Conservation (phyloP, 2,113 vertebrate species). For the Cynocephalus volans region DNA sequence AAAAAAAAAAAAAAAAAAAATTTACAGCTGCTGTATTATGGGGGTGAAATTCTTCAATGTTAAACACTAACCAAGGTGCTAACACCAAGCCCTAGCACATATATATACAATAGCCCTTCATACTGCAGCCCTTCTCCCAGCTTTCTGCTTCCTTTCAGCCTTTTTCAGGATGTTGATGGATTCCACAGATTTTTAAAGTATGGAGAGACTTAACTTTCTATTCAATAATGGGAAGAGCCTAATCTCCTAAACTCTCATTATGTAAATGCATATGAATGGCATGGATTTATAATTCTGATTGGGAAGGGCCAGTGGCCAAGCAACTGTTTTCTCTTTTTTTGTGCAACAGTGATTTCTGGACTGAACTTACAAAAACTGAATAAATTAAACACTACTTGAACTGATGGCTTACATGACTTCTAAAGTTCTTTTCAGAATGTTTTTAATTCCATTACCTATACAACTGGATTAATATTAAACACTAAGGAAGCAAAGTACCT, state of each 20-base stretch:
- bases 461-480: constrained; percentile 43
- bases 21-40: background rate
- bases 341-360: constrained; percentile 41
- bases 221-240: background rate
- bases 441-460: background rate
- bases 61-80: background rate
- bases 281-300: constrained; percentile 38
- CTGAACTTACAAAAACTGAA: constrained; percentile 44
- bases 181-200: background rate
- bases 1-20: constrained; percentile 36
- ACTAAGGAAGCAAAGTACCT: constrained; percentile 19
- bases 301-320: background rate
- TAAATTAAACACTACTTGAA: constrained; percentile 53
- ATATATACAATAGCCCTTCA: background rate
- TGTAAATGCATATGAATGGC: background rate
- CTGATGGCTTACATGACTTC: constrained; percentile 22
- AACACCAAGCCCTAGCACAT: background rate
- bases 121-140: background rate
- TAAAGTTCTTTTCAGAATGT: constrained; percentile 43
- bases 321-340: constrained; percentile 21
- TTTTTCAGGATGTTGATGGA: background rate
- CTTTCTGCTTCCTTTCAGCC: constrained; percentile 11
- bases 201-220: constrained; percentile 44
- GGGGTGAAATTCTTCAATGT: background rate
- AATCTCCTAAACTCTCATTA: background rate